Base-by-base conservation (phyloP, 2,113 vertebrate genomes). In the Nothocercus nigrocapillus region DNA sequence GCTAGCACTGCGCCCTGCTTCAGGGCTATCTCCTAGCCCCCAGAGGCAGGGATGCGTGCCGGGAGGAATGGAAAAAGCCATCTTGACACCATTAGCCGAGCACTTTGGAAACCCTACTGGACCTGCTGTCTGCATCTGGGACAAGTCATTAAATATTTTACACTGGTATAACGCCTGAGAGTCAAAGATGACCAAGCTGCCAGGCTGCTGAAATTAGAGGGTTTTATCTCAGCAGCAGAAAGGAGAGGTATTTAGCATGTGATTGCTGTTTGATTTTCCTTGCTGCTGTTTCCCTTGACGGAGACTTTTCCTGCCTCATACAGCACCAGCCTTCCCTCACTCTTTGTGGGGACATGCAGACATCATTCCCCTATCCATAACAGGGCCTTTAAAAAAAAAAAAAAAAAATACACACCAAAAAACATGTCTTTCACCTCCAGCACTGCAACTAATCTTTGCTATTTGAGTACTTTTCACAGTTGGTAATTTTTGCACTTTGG, bases 61-160 rank as follows among this genome's bases (percentile, higher is more conserved):
- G 72, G 27, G 27, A 88, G 12, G 20, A 67, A 81, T 53, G 68
- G 61, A 93, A 76, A 72, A n/a, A 88, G 34, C 49, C 49, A 25
- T 36, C n/a, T 73, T 73, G 36, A 51, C 34, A 27, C 28, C 36
- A 19, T 40, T 49, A 28, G 34, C 20, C 9, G 9, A 53, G 11
- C 44, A 38, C 53, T 89, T 54, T 62, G 66, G 36, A 89, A 89
- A 32, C 49, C 53, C 58, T 64, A 18, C 64, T 45, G 85, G 77
- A 73, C 56, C 68, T 53, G 32, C 14, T 88, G 93, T 44, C 73
- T 82, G 74, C 88, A 92, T 79, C 62, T 82, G 40, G 61, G 58
- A 81, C 73, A 77, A 70, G 38, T 40, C 64, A 91, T 81, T 92
- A 96, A 91, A 93, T 94, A 88, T 92, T 92, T 90, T 64, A 62